Conservation (phyloP, 2,888 invertebrate species). For the Ceriagrion tenellum region DNA sequence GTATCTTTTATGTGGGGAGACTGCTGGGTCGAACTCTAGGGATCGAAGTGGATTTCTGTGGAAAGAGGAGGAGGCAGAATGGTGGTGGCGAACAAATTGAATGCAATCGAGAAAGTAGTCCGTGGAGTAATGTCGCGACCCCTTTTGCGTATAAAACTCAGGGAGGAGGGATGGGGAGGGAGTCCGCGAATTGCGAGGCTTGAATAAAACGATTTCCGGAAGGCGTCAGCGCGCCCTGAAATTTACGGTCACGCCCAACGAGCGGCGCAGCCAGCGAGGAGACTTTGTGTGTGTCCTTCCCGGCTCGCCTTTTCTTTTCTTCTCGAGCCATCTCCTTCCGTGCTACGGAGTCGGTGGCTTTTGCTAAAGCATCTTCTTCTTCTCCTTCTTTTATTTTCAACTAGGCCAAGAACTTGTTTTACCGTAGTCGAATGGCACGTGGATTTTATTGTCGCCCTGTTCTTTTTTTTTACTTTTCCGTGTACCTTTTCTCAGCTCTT, state of each 20-base stretch:
- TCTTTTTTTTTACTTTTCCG: neutral
- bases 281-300: neutral
- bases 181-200: neutral
- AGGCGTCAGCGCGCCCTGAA: constrained; percentile 46
- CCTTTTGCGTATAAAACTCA: neutral
- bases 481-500: neutral
- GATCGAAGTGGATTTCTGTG: neutral
- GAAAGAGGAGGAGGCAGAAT: neutral
- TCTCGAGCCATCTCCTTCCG: neutral
- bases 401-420: too few species aligned
- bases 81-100: neutral
- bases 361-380: too few species aligned
- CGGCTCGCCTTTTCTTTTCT: neutral
- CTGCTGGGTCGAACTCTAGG: neutral
- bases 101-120: constrained; percentile 45
- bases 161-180: too few species aligned
- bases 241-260: constrained; percentile 37
- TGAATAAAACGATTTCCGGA: constrained; percentile 62
- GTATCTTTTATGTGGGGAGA: neutral
- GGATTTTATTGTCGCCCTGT: neutral
- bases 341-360: neutral
- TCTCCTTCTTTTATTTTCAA: too few species aligned
- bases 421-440: too few species aligned
- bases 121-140: constrained; percentile 46
- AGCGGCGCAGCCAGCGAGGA: neutral